Conservation (phyloP, 2,113 vertebrate species). For the Tenebrosternarchus preto region DNA sequence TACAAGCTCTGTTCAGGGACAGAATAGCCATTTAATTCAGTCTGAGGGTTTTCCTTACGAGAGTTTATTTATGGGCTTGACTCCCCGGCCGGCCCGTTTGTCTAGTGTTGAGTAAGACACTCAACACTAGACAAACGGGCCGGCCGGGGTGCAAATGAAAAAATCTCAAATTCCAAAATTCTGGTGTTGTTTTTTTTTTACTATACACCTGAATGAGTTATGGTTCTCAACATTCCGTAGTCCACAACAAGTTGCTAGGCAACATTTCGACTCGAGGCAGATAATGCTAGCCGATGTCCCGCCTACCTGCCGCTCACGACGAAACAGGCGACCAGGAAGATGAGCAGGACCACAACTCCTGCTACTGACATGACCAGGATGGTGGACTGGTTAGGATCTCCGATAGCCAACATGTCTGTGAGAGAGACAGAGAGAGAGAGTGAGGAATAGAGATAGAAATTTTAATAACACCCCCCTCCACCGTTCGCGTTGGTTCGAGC, state of each 20-base stretch:
- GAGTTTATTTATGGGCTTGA: conserved; percentile 66
- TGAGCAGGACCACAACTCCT: conserved; percentile 77
- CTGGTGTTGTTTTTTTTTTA: too few relatives aligned
- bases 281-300: too few relatives aligned
- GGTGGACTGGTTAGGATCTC: conserved; percentile 81
- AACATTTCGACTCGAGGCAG: too few relatives aligned
- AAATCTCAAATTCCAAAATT: background rate
- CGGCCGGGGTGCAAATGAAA: background rate
- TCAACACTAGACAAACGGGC: too few relatives aligned
- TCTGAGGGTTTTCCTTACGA: conserved; percentile 61
- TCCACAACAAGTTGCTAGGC: too few relatives aligned
- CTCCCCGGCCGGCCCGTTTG: conserved; percentile 52
- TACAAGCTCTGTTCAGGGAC: conserved; percentile 38
- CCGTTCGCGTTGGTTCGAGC: too few relatives aligned
- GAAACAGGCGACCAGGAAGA: conserved; percentile 82
- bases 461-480: too few relatives aligned
- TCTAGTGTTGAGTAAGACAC: background rate
- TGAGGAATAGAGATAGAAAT: background rate
- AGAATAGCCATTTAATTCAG: conserved; percentile 65
- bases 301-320: conserved; percentile 80
- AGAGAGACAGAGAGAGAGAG: conserved; percentile 38
- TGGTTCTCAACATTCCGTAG: too few relatives aligned
- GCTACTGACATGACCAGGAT: conserved; percentile 79
- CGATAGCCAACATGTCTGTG: conserved; percentile 79
- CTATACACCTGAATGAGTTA: too few relatives aligned